Conservation (phyloP, 2,888 invertebrate genomes). For the Bedellia somnulentella region DNA sequence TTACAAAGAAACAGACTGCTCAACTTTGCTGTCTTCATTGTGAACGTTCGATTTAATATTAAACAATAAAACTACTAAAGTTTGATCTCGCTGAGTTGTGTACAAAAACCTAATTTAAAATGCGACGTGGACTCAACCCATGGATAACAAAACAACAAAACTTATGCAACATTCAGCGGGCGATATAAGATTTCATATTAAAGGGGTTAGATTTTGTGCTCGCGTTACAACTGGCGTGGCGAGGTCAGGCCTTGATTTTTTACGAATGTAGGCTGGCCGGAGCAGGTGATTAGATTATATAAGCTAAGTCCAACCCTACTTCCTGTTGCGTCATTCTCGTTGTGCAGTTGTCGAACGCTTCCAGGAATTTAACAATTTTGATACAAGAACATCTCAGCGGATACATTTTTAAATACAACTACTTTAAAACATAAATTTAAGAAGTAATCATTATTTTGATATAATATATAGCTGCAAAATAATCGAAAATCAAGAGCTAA, state of each 20-base stretch:
- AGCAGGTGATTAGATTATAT: constrained; percentile 62
- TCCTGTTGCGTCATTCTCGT: constrained; percentile 41
- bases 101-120: constrained; percentile 54
- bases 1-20: too few species aligned
- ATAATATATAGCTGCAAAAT: not conserved
- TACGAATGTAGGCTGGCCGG: constrained; percentile 41
- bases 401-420: too few species aligned
- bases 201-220: constrained; percentile 31
- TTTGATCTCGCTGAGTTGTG: constrained; percentile 15
- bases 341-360: constrained; percentile 51
- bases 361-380: too few species aligned
- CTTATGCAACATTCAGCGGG: constrained; percentile 55
- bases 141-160: constrained; percentile 53
- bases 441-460: not conserved
- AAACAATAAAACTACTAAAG: constrained; percentile 20
- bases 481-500: too few species aligned
- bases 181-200: constrained; percentile 24
- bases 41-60: constrained; percentile 29
- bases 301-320: constrained; percentile 55
- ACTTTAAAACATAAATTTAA: too few species aligned
- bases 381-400: too few species aligned
- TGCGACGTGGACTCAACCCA: constrained; percentile 36
- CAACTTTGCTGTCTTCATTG: constrained; percentile 16
- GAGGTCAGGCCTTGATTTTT: constrained; percentile 44
- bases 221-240: constrained; percentile 35